Percentiles rank a stretch among this genome's conserved stretches.
phyloP scores from a whole-genome alignment of 2,888 invertebrate genomes.

The Eupithecia subumbrata region DNA sequence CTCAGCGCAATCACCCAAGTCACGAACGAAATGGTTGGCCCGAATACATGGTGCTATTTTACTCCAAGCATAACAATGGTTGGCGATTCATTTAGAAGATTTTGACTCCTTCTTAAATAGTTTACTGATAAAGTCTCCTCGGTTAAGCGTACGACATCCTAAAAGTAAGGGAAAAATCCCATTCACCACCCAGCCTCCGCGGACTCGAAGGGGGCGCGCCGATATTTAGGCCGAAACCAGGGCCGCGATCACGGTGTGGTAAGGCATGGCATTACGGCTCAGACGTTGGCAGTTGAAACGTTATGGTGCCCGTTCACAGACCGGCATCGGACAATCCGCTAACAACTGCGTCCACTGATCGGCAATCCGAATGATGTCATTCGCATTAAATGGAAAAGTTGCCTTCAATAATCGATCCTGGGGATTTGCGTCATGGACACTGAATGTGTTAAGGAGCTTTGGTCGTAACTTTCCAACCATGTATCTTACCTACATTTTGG shows the following conservation, averaged over 20 bases:
- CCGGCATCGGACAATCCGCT: no score
- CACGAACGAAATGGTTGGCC: slow-evolving; percentile 39
- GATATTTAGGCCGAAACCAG: background rate
- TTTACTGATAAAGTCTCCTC: background rate
- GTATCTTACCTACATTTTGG: slow-evolving; percentile 37
- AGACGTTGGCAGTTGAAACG: no score
- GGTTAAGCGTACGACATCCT: background rate
- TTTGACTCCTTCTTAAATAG: background rate
- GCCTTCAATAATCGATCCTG: no score
- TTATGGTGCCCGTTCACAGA: no score
- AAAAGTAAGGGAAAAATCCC: background rate
- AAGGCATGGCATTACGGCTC: no score
- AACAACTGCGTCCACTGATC: no score
- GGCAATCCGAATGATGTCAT: no score
- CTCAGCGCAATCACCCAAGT: slow-evolving; percentile 41
- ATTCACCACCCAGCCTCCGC: background rate
- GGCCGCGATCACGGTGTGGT: no score
- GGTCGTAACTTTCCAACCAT: slow-evolving; percentile 1
- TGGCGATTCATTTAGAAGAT: background rate
- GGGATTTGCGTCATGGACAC: background rate
- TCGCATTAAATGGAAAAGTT: no score
- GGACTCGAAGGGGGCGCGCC: background rate
- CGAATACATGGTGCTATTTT: slow-evolving; percentile 11
- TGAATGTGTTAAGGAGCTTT: background rate
- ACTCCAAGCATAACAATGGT: background rate